Evolutionary conservation across 1,140 invertebrate genomes (phyloP).

Genomic region (Diabrotica undecimpunctata): DNA sequence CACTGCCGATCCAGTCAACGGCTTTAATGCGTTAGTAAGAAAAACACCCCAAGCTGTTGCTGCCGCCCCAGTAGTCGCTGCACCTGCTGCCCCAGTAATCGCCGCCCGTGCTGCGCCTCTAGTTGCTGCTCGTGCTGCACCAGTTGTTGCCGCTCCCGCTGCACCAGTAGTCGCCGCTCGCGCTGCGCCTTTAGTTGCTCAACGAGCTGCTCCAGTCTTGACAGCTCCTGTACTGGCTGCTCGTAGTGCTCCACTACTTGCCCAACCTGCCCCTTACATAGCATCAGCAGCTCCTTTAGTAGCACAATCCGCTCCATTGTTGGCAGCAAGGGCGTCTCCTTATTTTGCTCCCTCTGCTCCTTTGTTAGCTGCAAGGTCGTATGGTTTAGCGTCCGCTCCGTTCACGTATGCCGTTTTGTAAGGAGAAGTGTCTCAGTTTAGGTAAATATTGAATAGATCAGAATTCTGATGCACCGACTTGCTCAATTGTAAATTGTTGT

Average conservation of each 20-base stretch:
- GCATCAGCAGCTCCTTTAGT: neutral
- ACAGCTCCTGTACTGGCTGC: neutral
- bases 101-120: constrained; percentile 1
- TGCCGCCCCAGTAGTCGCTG: constrained; percentile 26
- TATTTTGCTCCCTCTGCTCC: neutral
- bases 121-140: constrained; percentile 31
- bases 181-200: constrained; percentile 20
- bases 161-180: neutral
- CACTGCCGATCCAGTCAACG: constrained; percentile 55
- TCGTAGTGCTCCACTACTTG: neutral
- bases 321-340: neutral
- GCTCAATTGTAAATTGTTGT: too few relatives aligned
- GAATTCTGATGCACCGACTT: too few relatives aligned
- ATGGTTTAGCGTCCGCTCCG: neutral
- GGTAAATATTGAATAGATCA: too few relatives aligned
- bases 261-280: neutral
- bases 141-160: constrained; percentile 20
- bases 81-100: constrained; percentile 10
- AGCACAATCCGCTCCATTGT: neutral
- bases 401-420: neutral
- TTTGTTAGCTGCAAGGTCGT: neutral
- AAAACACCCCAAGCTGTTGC: constrained; percentile 40
- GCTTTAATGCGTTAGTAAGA: constrained; percentile 50
- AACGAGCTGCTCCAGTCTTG: constrained; percentile 30
- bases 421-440: too few relatives aligned